These are phyloP conservation scores for Hirtodrosophila trivittata DNA, from an alignment of 2,888 invertebrate species.

Conservation along the genomic window DNA sequence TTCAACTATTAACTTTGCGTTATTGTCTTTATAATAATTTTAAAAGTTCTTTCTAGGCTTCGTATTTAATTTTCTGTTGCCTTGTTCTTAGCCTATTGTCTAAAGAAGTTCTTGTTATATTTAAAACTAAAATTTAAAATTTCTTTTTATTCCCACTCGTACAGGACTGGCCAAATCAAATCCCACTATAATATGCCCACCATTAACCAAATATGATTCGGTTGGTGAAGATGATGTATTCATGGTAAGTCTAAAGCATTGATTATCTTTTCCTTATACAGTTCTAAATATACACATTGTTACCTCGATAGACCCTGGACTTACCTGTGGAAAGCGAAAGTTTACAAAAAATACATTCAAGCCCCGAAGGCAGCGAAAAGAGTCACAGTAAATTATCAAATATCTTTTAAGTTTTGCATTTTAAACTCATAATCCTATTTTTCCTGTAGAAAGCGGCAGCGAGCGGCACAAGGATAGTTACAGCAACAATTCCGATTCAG, in stretches of 20 bases:
- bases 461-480: slow-evolving; percentile 77
- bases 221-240: slow-evolving; percentile 97
- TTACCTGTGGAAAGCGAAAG: slow-evolving; percentile 92
- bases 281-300: not conserved
- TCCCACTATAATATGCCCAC: slow-evolving; percentile 85
- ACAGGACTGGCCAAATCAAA: slow-evolving; percentile 91
- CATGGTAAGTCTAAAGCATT: slow-evolving; percentile 88
- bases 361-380: slow-evolving; percentile 86
- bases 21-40: slow-evolving; percentile 29
- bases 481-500: slow-evolving; percentile 78
- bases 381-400: slow-evolving; percentile 81
- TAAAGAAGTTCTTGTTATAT: not conserved
- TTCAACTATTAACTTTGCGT: slow-evolving; percentile 20
- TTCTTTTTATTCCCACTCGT: not conserved
- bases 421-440: not conserved
- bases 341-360: slow-evolving; percentile 86
- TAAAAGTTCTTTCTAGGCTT: slow-evolving; percentile 38
- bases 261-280: no score
- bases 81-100: slow-evolving; percentile 6
- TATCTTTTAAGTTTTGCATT: not conserved
- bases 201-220: slow-evolving; percentile 86
- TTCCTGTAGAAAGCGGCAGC: slow-evolving; percentile 78
- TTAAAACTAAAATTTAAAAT: not conserved
- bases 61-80: slow-evolving; percentile 62
- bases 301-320: slow-evolving; percentile 90